Evolutionary conservation across 2,888 invertebrate genomes (phyloP), one percentile per base, ranked within the genome.

Genomic region (Cactoblastis cactorum): DNA sequence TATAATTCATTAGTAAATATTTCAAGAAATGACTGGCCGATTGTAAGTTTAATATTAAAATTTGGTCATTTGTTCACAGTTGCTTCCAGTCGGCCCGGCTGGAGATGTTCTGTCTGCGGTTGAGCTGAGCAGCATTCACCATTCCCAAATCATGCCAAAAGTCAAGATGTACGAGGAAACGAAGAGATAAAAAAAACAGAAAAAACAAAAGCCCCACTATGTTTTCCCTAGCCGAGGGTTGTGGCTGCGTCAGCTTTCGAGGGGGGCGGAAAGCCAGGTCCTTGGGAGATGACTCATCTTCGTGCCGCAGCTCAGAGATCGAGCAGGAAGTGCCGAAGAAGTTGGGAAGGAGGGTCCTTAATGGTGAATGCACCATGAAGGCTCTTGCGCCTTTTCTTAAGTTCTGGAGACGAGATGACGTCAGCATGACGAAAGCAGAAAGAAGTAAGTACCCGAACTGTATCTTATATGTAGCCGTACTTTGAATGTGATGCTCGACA

Each of bases 361-460:
- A 82, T 61, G 79, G 83, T 53, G 88, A 90, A 62, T 87, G 85
- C 59, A 88, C 90, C 12, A 83, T 92, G 65, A 89, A 90, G 55
- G 86, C 91, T 32, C 71, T 93, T 63, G 91, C 92, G 63, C 92
- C 93, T 0, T 91, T 94, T 68, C 90, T 94, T 59, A 91, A 91
- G 63, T 93, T 93, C 67, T 94, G 94, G 91, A 91, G 93, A 54
- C 91, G 92, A 59, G 92, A 93, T 61, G 93, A 94, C 59, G 92
- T 93, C 77, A 94, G 93, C 82, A 94, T 94, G 93, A 93, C 94
- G 17, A 94, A 94, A 77, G 92, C 94, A 52, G 94, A 94, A 82
- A 91, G 94, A 89, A 94, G 95, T 95, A 80, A 93, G 93, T 80
- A 35, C 5, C 17, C 28, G 4, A 9, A 15, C 22, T 15, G 43